Percentiles rank a stretch among this genome's conserved stretches.
These are phyloP conservation scores for Halichoeres trimaculatus DNA, from an alignment of 2,113 vertebrate species.

Conservation along the genomic window DNA sequence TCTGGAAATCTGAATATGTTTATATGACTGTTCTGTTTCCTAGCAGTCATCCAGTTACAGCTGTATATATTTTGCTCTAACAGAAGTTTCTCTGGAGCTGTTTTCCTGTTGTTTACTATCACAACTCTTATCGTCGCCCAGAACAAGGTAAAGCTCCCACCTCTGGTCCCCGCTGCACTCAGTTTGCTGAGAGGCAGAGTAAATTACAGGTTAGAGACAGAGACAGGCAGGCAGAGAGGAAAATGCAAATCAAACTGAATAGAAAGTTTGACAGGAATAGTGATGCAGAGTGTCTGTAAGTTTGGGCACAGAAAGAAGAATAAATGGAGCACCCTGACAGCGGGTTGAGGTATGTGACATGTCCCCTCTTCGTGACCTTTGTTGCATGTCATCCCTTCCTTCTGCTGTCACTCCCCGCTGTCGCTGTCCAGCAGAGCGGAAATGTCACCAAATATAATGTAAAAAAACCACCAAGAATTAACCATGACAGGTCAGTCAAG, in stretches of 20 bases:
- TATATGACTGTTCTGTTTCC: background rate
- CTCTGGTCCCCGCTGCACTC: background rate
- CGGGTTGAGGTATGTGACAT: conserved; percentile 52
- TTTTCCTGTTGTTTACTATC: conserved; percentile 24
- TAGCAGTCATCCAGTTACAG: conserved; percentile 8
- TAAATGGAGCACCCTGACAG: conserved; percentile 51
- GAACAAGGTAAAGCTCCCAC: conserved; percentile 4
- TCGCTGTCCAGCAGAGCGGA: conserved; percentile 61
- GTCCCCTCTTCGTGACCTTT: conserved; percentile 68
- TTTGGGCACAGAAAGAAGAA: conserved; percentile 30
- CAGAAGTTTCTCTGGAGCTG: background rate
- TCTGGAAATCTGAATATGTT: background rate
- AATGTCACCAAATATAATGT: conserved; percentile 66
- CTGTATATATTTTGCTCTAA: background rate
- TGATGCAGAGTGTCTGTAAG: conserved; percentile 16
- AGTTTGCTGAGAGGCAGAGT: conserved; percentile 14
- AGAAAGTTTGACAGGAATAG: conserved; percentile 35
- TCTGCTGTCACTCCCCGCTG: conserved; percentile 65
- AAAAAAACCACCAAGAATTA: conserved; percentile 65
- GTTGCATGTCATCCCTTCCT: conserved; percentile 72
- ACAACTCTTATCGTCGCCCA: conserved; percentile 6
- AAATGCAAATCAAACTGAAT: conserved; percentile 33
- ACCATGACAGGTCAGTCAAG: conserved; percentile 58
- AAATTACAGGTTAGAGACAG: conserved; percentile 31
- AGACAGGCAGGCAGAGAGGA: background rate